These are phyloP conservation scores for Coronaproctus castanopsis DNA, from an alignment of 2,888 invertebrate species.

Conservation along the genomic window DNA sequence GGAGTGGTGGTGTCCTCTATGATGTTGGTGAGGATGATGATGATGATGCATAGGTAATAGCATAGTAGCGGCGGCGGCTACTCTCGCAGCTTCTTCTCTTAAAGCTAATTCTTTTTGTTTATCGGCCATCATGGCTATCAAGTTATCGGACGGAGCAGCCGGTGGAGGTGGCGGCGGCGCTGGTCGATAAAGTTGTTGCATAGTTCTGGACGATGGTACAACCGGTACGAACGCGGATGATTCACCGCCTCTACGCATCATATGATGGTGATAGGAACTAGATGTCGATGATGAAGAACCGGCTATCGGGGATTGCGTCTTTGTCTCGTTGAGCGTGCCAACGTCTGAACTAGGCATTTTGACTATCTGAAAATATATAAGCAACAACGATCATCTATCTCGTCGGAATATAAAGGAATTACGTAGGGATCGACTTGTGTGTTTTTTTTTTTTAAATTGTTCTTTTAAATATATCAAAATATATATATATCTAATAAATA, in stretches of 20 bases:
- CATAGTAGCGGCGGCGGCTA: slow-evolving; percentile 32
- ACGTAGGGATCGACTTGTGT: too few relatives aligned
- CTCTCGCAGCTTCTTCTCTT: slow-evolving; percentile 43
- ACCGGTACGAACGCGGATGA: slow-evolving; percentile 68
- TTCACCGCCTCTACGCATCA: slow-evolving; percentile 31
- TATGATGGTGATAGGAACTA: slow-evolving; percentile 7
- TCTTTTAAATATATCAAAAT: too few relatives aligned
- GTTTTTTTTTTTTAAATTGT: too few relatives aligned
- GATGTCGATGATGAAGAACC: neutral
- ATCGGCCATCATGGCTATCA: slow-evolving; percentile 79
- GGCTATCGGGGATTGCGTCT: neutral
- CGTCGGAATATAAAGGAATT: too few relatives aligned
- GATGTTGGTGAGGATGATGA: slow-evolving; percentile 3
- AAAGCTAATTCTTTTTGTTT: slow-evolving; percentile 63
- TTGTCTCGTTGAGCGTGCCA: neutral
- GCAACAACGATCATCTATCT: too few relatives aligned
- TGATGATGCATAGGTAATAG: slow-evolving; percentile 32
- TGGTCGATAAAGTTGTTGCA: slow-evolving; percentile 43
- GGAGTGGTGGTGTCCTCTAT: neutral
- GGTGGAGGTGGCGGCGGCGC: slow-evolving; percentile 27
- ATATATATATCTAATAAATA: too few relatives aligned
- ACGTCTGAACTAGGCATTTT: slow-evolving; percentile 2
- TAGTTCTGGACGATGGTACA: slow-evolving; percentile 47
- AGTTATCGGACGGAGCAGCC: slow-evolving; percentile 31
- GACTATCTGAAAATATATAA: too few relatives aligned